phyloP scores from a whole-genome alignment of 1,140 invertebrate species.

The Oscheius sp. region DNA sequence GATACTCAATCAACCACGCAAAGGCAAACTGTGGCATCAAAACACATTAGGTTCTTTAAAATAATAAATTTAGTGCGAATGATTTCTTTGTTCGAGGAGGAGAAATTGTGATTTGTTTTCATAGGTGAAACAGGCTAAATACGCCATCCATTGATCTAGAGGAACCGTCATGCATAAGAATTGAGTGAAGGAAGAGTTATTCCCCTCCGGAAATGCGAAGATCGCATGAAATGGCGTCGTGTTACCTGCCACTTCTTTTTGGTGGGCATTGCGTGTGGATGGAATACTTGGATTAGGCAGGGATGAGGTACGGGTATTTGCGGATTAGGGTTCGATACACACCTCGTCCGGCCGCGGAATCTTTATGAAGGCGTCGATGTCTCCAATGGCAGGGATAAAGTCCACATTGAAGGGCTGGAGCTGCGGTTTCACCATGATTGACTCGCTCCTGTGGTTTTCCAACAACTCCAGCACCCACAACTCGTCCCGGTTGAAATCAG shows the following conservation, averaged over 20 bases:
- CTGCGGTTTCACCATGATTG: slow-evolving; percentile 82
- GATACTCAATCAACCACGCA: no score
- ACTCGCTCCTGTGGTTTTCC: slow-evolving; percentile 77
- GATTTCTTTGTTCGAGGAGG: no score
- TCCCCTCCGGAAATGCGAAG: no score
- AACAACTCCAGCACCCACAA: neutral
- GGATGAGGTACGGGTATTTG: no score
- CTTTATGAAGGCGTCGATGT: slow-evolving; percentile 96
- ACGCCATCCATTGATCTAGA: no score
- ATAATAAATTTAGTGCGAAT: no score
- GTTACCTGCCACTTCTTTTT: slow-evolving; percentile 2
- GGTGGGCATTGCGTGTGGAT: neutral
- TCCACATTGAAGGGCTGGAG: slow-evolving; percentile 91
- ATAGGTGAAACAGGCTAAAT: no score
- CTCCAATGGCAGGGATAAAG: slow-evolving; percentile 93
- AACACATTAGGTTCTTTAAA: no score
- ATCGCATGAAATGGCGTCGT: neutral
- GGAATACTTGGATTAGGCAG: neutral
- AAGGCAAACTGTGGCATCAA: no score
- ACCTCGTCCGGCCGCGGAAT: slow-evolving; percentile 61
- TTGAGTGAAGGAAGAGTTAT: no score
- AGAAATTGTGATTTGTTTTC: neutral
- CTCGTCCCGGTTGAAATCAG: slow-evolving; percentile 9
- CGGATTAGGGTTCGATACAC: slow-evolving; percentile 19
- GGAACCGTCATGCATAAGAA: no score